Conservation (phyloP, 2,888 invertebrate genomes). For the Epinotia brunnichana region DNA sequence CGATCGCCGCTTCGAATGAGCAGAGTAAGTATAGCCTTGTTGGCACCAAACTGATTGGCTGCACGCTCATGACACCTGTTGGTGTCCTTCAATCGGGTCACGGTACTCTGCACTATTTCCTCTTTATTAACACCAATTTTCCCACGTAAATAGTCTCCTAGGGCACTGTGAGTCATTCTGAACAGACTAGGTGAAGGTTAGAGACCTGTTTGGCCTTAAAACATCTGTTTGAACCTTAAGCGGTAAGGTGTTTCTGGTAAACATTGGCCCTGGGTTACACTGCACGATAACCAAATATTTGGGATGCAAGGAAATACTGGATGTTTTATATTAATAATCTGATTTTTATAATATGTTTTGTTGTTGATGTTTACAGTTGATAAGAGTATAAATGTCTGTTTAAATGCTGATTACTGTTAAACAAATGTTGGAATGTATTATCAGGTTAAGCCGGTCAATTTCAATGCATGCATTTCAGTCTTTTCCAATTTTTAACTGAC, state of each 20-base stretch:
- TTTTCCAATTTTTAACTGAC: no score
- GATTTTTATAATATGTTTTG: background rate
- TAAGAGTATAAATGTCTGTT: background rate
- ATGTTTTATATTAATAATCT: background rate
- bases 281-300: background rate
- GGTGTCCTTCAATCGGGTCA: constrained; percentile 62
- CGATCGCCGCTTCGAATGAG: constrained; percentile 70
- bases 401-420: no score
- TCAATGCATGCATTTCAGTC: no score
- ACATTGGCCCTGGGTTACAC: constrained; percentile 5
- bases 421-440: no score
- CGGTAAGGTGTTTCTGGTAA: constrained; percentile 45
- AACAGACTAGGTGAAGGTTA: constrained; percentile 45
- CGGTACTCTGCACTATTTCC: constrained; percentile 24
- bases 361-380: background rate
- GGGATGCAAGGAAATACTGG: background rate
- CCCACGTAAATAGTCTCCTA: constrained; percentile 5
- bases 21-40: constrained; percentile 74
- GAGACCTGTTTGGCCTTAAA: constrained; percentile 39
- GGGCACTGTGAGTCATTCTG: constrained; percentile 22
- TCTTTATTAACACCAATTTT: constrained; percentile 21
- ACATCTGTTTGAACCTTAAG: constrained; percentile 47
- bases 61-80: constrained; percentile 70
- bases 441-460: no score
- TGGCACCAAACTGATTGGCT: constrained; percentile 59